These are phyloP conservation scores for Psittacula derbiana DNA, from an alignment of 2,797 vertebrate genomes.

Conservation along the genomic window DNA sequence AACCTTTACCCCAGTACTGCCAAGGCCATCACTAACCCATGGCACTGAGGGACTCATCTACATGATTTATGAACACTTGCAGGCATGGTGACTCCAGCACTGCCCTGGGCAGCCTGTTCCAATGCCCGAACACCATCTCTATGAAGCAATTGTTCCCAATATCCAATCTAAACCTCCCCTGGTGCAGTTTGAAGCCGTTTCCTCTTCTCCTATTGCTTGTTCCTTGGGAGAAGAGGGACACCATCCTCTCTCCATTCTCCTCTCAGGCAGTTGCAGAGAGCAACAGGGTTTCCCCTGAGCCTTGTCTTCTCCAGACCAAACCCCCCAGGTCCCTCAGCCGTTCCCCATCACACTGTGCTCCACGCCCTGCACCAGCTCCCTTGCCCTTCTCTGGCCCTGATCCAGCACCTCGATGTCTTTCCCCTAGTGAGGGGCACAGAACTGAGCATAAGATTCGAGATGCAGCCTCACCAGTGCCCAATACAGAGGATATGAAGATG, in stretches of 20 bases:
- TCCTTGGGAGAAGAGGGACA: background rate
- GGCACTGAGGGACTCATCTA: background rate
- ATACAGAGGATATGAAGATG: background rate
- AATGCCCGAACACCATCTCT: background rate
- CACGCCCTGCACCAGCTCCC: background rate
- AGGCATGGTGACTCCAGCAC: background rate
- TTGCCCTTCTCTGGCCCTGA: background rate
- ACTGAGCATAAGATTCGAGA: background rate
- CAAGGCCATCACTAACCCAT: background rate
- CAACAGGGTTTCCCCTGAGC: background rate
- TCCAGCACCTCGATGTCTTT: background rate
- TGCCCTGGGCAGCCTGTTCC: background rate
- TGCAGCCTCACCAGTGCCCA: background rate
- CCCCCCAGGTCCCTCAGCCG: background rate
- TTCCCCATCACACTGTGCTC: background rate
- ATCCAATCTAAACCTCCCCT: background rate
- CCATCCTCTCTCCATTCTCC: background rate
- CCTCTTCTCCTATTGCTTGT: background rate
- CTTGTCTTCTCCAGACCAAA: background rate
- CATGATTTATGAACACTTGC: accelerated
- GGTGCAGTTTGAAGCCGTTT: accelerated
- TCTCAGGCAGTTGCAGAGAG: background rate
- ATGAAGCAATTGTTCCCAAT: background rate
- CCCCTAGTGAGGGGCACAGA: background rate
- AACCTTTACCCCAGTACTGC: background rate